These are phyloP conservation scores for Pilophorus perplexus DNA, from an alignment of 2,888 invertebrate species.

Conservation along the genomic window DNA sequence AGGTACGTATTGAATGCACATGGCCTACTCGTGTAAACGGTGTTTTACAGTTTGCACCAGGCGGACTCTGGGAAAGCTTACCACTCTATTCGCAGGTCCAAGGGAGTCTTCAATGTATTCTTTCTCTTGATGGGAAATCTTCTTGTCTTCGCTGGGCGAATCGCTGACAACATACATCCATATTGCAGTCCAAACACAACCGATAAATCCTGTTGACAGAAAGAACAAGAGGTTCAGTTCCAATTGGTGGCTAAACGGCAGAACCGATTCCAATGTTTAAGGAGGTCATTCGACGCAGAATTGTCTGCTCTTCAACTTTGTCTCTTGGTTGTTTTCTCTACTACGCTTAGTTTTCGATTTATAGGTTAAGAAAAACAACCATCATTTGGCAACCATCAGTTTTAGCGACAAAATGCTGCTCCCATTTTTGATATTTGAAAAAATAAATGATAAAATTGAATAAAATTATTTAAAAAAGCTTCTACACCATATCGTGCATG, in stretches of 20 bases:
- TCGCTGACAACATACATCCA: conserved; percentile 73
- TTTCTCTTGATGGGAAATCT: conserved; percentile 69
- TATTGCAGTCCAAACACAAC: conserved; percentile 67
- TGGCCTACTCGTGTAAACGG: too few species aligned
- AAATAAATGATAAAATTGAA: background rate
- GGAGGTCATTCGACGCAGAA: background rate
- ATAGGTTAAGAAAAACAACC: too few species aligned
- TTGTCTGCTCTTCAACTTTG: background rate
- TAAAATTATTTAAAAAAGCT: background rate
- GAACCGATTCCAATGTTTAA: background rate
- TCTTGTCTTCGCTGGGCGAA: conserved; percentile 70
- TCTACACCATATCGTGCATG: too few species aligned
- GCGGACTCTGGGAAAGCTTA: too few species aligned
- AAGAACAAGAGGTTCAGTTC: background rate
- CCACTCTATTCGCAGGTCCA: conserved; percentile 49
- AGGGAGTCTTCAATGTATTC: conserved; percentile 65
- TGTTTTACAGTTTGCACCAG: too few species aligned
- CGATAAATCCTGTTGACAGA: conserved; percentile 59
- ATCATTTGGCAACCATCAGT: too few species aligned
- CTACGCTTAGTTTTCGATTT: too few species aligned
- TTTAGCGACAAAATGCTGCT: background rate
- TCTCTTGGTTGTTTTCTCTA: too few species aligned
- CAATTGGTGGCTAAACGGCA: background rate
- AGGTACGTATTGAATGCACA: too few species aligned
- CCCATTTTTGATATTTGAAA: too few species aligned